Conservation (phyloP, 2,888 invertebrate genomes). For the Drosophila neonasuta region DNA sequence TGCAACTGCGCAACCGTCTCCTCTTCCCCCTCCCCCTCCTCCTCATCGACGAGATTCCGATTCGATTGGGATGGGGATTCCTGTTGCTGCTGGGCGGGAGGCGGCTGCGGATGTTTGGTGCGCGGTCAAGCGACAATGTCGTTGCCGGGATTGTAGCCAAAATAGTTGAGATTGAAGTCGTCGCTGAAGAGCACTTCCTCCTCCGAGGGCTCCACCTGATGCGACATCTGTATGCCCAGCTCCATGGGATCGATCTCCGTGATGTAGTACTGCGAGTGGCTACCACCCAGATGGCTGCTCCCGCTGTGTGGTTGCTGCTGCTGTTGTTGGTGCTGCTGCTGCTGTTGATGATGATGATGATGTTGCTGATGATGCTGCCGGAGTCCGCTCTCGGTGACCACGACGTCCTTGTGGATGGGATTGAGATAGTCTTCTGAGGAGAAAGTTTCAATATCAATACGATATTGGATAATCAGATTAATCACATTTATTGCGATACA, state of each 20-base stretch:
- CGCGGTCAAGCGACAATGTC: conserved; percentile 82
- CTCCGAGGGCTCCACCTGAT: conserved; percentile 74
- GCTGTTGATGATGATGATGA: conserved; percentile 3
- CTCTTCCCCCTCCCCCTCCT: neutral
- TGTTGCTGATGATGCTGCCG: conserved; percentile 73
- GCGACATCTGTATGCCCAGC: conserved; percentile 81
- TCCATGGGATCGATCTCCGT: conserved; percentile 82
- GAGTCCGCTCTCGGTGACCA: conserved; percentile 89
- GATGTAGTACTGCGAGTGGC: conserved; percentile 79
- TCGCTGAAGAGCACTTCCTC: conserved; percentile 82
- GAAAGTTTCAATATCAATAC: neutral
- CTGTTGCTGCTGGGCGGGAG: conserved; percentile 2
- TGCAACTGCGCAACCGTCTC: conserved; percentile 27
- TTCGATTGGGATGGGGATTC: neutral
- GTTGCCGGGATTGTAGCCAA: conserved; percentile 80
- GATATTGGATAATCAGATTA: neutral
- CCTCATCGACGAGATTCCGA: no score
- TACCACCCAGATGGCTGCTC: conserved; percentile 17
- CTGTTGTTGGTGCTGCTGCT: conserved; percentile 24
- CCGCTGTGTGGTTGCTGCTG: conserved; percentile 20
- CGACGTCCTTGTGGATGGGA: conserved; percentile 89
- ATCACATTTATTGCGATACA: no score
- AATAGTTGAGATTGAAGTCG: conserved; percentile 82
- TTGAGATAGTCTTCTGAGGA: conserved; percentile 85
- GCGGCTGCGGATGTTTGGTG: conserved; percentile 28